Conservation (phyloP, 2,888 invertebrate genomes). For the Eurytoma californica region DNA sequence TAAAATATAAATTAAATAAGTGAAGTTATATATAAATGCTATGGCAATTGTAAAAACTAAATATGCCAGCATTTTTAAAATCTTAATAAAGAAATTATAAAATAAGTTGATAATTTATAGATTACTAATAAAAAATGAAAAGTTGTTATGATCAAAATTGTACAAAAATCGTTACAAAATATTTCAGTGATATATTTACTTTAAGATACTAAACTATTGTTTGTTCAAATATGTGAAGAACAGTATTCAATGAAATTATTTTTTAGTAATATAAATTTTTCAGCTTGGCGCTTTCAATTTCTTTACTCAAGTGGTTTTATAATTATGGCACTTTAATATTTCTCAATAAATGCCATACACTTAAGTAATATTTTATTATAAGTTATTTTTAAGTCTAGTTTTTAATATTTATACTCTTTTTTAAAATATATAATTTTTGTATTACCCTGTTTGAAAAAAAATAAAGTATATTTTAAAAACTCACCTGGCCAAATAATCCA, state of each 20-base stretch:
- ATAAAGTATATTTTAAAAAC: conserved; percentile 67
- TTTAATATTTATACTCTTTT: conserved; percentile 59
- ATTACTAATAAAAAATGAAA: background rate
- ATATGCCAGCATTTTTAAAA: background rate
- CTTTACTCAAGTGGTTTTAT: conserved; percentile 37
- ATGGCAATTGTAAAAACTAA: background rate
- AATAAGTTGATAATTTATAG: background rate
- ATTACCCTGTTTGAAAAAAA: conserved; percentile 56
- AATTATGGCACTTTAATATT: conserved; percentile 26
- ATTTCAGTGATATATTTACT: conserved; percentile 22
- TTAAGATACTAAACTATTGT: conserved; percentile 28
- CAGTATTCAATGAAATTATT: conserved; percentile 36
- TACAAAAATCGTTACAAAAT: background rate
- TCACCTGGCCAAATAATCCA: conserved; percentile 92
- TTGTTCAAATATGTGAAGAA: conserved; percentile 18
- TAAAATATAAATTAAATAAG: background rate
- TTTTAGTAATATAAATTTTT: conserved; percentile 10
- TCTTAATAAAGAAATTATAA: too few species aligned
- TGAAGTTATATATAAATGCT: background rate
- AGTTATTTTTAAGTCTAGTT: conserved; percentile 57
- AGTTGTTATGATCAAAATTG: background rate
- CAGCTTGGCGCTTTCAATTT: conserved; percentile 16
- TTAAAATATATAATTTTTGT: conserved; percentile 54
- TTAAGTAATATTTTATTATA: conserved; percentile 38
- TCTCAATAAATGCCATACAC: conserved; percentile 39